Evolutionary conservation across 1,140 invertebrate species (phyloP), one percentile per base, ranked within the genome.

Genomic region (Megathymus violae): DNA sequence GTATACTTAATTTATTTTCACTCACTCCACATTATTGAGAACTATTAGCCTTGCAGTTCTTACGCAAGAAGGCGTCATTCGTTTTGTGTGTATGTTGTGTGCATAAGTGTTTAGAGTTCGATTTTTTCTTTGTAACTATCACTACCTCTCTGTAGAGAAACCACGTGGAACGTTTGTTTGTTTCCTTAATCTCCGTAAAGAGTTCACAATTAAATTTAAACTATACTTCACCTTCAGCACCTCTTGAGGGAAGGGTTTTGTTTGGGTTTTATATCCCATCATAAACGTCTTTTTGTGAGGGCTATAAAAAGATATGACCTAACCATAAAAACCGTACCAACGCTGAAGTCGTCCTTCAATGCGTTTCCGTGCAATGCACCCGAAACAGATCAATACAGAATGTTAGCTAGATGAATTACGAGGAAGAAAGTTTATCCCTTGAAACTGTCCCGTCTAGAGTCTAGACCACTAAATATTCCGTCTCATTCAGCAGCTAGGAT

Each of bases 381-480:
- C 31, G n/a, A 40, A 22, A 52, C 17, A 19, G 50, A 52, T 41
- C 41, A n/a, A n/a, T n/a, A n/a, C n/a, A n/a, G n/a, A 2, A 22
- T 3, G 36, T 41, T 14, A 47, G n/a, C 41, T 10, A 22, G 11
- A 54, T 54, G 50, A 54, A 41, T 41, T 54, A 54, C 41, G 34
- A 41, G 58, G 51, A 27, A 59, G 31, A 47, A 67, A 67, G 52
- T 67, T 60, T 50, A 63, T 63, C 52, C 36, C 54, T 50, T 38
- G n/a, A n/a, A 67, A 40, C 46, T 31, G 38, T 34, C 44, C 46
- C 11, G 54, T 68, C 65, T 60, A n/a, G n/a, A 36, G 68, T 63
- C 68, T 70, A 66, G 68, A 70, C 68, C 62, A 69, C 62, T 64
- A 66, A 66, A 66, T 63, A 66, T 62, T 64, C 19, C 62, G 68